Percentiles rank a stretch among this genome's conserved stretches.
phyloP scores from a whole-genome alignment of 2,113 vertebrate genomes.

The Vicugna pacos region DNA sequence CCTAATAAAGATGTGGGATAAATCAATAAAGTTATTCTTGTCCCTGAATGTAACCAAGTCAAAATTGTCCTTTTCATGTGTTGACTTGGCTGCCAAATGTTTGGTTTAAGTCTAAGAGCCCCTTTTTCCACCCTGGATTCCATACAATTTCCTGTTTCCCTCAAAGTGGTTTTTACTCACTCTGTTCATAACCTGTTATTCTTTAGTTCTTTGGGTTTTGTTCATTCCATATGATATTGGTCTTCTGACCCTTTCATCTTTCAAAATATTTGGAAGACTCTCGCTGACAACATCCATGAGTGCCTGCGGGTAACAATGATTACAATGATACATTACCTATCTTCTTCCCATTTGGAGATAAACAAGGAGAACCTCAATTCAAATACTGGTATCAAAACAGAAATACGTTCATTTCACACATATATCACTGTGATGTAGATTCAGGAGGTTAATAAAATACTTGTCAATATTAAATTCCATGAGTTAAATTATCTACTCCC shows the following conservation, averaged over 20 bases:
- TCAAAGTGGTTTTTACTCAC: not conserved
- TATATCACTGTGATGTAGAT: not conserved
- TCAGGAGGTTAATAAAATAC: not conserved
- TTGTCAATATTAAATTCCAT: not conserved
- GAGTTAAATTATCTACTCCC: not conserved
- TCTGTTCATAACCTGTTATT: not conserved
- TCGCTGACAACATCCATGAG: not conserved
- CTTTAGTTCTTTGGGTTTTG: not conserved
- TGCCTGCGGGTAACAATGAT: not conserved
- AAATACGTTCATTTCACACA: conserved; percentile 9
- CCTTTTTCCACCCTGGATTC: not conserved
- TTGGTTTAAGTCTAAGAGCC: not conserved
- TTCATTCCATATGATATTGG: not conserved
- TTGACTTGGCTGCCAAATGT: not conserved
- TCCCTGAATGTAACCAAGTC: not conserved
- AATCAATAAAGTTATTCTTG: conserved; percentile 5
- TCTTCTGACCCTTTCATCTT: not conserved
- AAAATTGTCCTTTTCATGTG: not conserved
- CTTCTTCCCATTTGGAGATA: conserved; percentile 28
- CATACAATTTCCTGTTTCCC: not conserved
- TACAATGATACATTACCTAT: not conserved
- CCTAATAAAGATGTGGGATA: not conserved
- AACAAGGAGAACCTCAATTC: not conserved
- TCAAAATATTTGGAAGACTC: not conserved
- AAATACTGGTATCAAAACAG: not conserved